Conservation (phyloP, 2,888 invertebrate species). For the Pomacea canaliculata region DNA sequence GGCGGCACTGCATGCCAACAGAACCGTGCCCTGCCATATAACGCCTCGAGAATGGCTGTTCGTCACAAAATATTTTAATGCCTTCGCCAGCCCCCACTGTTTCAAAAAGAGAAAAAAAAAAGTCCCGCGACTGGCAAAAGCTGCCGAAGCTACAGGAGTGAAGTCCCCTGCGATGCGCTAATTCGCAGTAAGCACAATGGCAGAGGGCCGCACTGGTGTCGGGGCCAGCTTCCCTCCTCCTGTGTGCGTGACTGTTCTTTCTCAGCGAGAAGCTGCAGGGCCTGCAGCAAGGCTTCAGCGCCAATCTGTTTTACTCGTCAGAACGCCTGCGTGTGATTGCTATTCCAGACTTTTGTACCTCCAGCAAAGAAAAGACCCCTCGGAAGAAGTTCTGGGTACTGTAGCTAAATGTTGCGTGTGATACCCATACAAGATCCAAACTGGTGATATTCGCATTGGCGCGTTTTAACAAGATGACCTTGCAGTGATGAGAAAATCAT, state of each 20-base stretch:
- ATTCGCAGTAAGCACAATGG: conserved; percentile 18
- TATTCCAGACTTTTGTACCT: conserved; percentile 21
- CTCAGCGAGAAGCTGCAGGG: neutral
- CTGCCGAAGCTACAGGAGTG: neutral
- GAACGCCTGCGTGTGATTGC: conserved; percentile 6
- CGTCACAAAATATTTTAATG: conserved; percentile 23
- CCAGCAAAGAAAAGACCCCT: neutral
- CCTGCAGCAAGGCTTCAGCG: conserved; percentile 11
- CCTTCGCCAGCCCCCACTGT: conserved; percentile 3
- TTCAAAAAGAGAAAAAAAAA: conserved; percentile 2
- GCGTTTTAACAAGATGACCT: conserved; percentile 24
- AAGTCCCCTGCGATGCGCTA: conserved; percentile 19
- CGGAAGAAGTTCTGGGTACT: conserved; percentile 18
- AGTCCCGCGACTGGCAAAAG: conserved; percentile 3
- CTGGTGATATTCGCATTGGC: conserved; percentile 19
- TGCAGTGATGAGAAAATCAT: conserved; percentile 20
- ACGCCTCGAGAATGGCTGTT: conserved; percentile 1
- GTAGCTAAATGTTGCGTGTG: conserved; percentile 23
- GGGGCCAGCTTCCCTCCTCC: neutral
- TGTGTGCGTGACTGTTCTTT: conserved; percentile 2
- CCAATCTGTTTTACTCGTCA: neutral
- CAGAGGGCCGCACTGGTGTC: neutral
- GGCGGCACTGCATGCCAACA: neutral
- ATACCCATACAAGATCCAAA: conserved; percentile 27
- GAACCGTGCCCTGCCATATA: conserved; percentile 2